Base-by-base conservation (phyloP, 2,888 invertebrate genomes). In the Thumatha senex region DNA sequence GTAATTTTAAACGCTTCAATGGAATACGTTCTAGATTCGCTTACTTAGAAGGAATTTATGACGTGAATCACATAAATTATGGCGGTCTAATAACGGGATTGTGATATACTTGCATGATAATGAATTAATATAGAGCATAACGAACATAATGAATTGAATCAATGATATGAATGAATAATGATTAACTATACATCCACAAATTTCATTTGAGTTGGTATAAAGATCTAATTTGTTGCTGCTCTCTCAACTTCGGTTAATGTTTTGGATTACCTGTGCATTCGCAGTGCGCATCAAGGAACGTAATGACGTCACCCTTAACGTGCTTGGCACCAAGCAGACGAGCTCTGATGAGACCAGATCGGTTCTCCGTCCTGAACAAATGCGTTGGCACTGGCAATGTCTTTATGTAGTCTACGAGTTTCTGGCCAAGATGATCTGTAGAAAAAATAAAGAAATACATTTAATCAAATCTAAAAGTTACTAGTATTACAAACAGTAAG, bases 281-380 rank as follows among this genome's bases (percentile, higher is more conserved):
- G 84, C 99, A 99, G 84, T 99, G 99, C 1, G 99, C 98, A 83
- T 99, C 99, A 51, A 99, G 92, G 92, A 99, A 99, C 11, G 98
- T 99, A 68, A 98, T 95, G 46, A 98, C 96, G 85, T 98, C 95
- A 52, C 98, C 99, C 70, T 94, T 95, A 7, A 98, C 98, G 80
- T 97, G 96, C 79, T 96, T 96, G 42, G 98, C 98, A 59, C 99
- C 99, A 69, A 98, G 92, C 54, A 99, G 93, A 63, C 99, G 93
- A 4, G 99, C 99, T 65, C 99, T 93, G 74, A 99, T 99, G 54
- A 99, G 92, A 24, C 99, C 99, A 5, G 98, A 98, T 62, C 99
- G 94, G 78, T 96, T 96, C 72, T 96, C 96, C 9, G 98, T 98
- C 51, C 99, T 94, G 78, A 97, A 94, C 50, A 99, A 96, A 72